Conservation (phyloP, 2,113 vertebrate species). For the Thamnophis sirtalis region DNA sequence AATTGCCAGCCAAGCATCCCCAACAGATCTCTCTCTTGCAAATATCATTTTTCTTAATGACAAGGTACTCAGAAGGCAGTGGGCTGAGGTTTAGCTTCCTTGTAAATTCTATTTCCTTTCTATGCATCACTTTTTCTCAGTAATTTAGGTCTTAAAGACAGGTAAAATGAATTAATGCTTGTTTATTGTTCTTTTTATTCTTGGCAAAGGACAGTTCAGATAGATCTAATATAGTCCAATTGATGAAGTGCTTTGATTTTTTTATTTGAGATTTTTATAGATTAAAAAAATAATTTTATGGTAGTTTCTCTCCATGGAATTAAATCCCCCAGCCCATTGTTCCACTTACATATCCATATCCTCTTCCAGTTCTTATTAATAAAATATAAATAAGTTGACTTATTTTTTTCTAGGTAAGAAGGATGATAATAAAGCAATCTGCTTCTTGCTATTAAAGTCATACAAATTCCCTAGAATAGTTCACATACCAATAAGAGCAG, state of each 20-base stretch:
- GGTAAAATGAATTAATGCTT: not conserved
- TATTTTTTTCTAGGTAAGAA: not conserved
- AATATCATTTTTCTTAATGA: constrained; percentile 77
- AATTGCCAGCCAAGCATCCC: constrained; percentile 61
- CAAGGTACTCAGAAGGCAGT: constrained; percentile 48
- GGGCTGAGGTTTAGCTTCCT: constrained; percentile 44
- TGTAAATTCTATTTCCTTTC: not conserved
- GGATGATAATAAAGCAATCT: not conserved
- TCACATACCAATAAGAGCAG: not conserved
- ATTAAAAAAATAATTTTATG: not conserved
- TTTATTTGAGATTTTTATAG: not conserved
- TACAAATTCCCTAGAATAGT: not conserved
- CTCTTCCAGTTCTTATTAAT: not conserved
- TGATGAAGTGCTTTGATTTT: not conserved
- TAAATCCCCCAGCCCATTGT: not conserved
- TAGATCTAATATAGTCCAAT: not conserved
- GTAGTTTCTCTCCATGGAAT: not conserved
- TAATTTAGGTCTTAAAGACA: constrained; percentile 1
- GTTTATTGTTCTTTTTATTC: not conserved
- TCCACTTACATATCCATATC: not conserved
- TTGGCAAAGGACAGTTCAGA: not conserved
- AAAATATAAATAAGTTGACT: not conserved
- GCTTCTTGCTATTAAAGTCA: not conserved
- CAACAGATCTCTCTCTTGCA: constrained; percentile 65
- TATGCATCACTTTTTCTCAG: constrained; percentile 27